Evolutionary conservation across 2,113 vertebrate species (phyloP), one percentile per base, ranked within the genome.

Genomic region (Scomber scombrus): DNA sequence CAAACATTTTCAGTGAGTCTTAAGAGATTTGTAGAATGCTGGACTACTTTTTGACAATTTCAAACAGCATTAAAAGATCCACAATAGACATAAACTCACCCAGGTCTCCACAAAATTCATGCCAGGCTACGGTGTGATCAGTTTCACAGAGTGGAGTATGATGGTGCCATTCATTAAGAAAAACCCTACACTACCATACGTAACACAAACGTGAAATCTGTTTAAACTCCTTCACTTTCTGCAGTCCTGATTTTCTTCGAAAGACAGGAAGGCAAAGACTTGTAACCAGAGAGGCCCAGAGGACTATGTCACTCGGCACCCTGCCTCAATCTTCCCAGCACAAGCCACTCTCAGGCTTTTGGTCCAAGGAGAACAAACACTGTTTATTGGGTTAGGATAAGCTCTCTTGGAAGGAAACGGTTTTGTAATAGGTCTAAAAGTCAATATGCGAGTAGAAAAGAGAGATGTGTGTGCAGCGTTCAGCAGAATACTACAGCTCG

Each of bases 211-310:
- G 45, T 13, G 15, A 52, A 71, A 31, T 75, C 40, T 60, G 34
- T 18, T 49, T 19, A 31, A 5, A 14, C 75, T 54, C 55, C 21
- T 49, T 51, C 26, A 64, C 71, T 74, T 71, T 63, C 50, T 45
- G 16, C 26, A 67, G 70, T 55, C 23, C 47, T 71, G 55, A 78
- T 73, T 80, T 87, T 82, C 71, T 87, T 79, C 5, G 47, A 89
- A 92, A 85, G 85, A 87, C 86, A 89, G 75, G 68, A 91, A 89
- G 80, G 71, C 72, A 85, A 78, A 77, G 50, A 47, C 66, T 71
- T 90, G 92, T 86, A 94, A 94, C 84, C 60, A 52, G 87, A 94
- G 88, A 90, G 34, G 81, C 90, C 81, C 89, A 69, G 82, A 94
- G 88, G 86, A 85, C 78, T 45, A 67, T 67, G 84, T 88, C 91